These are phyloP conservation scores for Apodemia mormo DNA, from an alignment of 2,888 invertebrate genomes.

Conservation along the genomic window DNA sequence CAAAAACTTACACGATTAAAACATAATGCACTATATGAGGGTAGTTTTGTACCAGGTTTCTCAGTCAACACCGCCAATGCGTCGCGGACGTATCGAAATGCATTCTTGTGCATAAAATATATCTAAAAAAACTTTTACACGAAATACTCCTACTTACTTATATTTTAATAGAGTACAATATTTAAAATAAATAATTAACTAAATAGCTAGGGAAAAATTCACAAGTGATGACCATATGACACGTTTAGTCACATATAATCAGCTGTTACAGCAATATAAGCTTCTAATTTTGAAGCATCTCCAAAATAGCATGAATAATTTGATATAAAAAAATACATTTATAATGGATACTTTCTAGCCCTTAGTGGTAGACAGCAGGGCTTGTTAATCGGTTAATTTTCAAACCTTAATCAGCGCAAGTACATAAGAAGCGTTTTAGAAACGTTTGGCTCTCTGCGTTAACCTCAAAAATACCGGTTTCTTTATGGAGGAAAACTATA, in stretches of 20 bases:
- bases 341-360: not conserved
- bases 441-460: no score
- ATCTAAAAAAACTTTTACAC: constrained; percentile 53
- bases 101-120: constrained; percentile 61
- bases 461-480: no score
- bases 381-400: no score
- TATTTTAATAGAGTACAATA: constrained; percentile 36
- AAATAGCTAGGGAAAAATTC: constrained; percentile 36
- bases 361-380: no score
- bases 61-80: constrained; percentile 56
- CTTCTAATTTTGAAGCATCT: not conserved
- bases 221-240: constrained; percentile 27
- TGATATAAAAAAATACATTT: not conserved
- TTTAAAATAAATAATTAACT: constrained; percentile 65
- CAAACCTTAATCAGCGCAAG: no score
- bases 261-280: constrained; percentile 5
- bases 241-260: not conserved
- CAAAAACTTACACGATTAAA: constrained; percentile 67
- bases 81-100: constrained; percentile 62
- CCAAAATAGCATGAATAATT: not conserved
- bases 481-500: no score
- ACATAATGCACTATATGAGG: constrained; percentile 74
- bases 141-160: constrained; percentile 36
- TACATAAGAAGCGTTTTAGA: no score
- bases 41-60: constrained; percentile 69